Evolutionary conservation across 2,888 invertebrate genomes (phyloP), one percentile per base, ranked within the genome.

Genomic region (Linnaemya vulpina): DNA sequence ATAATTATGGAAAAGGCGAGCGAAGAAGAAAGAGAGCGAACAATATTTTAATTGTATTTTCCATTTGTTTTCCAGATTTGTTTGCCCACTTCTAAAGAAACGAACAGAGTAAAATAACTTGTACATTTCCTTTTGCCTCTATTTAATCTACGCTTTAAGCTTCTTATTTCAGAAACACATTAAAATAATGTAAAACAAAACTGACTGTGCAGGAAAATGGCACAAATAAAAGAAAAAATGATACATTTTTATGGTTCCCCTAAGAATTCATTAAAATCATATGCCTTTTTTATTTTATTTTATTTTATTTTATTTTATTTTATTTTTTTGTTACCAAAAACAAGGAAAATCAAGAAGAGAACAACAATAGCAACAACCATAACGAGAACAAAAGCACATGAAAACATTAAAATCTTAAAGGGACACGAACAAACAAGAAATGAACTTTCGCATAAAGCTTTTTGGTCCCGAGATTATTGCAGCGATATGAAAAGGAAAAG

Each of bases 231-330:
- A 46, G 35, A 46, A 67, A 46, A 67, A 65, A 65, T 63, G 55
- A 65, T 25, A 75, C 53, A 20, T 76, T 67, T 76, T 67, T 46
- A 76, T 53, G 67, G 10, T 43, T 65, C 67, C 65, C 35, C 3
- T 30, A 55, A 65, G 76, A 55, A 67, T 51, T 76, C 76, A 67
- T 76, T 76, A 76, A 76, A 76, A 76, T 76, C 43, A 46, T 62
- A 55, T 55, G 76, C 55, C 20, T 76, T 65, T 76, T n/a, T 51
- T 35, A 15, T 22, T 67, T 58, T 20, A 30, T 30, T 30, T 30
- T n/a, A n/a, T n/a, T n/a, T n/a, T n/a, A n/a, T n/a, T n/a, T n/a
- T n/a, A n/a, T n/a, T n/a, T n/a, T n/a, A n/a, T n/a, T n/a, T n/a
- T n/a, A n/a, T n/a, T n/a, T n/a, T n/a, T n/a, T n/a, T n/a, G n/a